Conservation (phyloP, 2,888 invertebrate species). For the Nephrotoma appendiculata region DNA sequence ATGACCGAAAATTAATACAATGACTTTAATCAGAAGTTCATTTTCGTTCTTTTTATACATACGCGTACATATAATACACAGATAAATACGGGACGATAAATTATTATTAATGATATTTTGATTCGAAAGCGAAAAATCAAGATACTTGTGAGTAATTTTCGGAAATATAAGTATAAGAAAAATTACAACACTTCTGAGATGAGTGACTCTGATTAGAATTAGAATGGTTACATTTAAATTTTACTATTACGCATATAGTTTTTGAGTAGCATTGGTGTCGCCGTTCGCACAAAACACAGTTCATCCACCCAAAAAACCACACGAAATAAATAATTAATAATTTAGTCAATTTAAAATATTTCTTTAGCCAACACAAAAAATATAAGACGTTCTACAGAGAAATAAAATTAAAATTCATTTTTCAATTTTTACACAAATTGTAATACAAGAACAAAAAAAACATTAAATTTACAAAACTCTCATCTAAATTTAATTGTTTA, state of each 20-base stretch:
- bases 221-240: neutral
- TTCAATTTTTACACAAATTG: neutral
- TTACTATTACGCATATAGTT: neutral
- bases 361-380: neutral
- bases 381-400: neutral
- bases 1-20: neutral
- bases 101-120: neutral
- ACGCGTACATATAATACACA: neutral
- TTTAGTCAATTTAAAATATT: neutral
- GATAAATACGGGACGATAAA: neutral
- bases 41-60: neutral
- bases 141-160: neutral
- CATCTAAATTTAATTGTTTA: neutral
- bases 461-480: neutral
- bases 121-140: neutral
- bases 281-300: neutral
- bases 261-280: neutral
- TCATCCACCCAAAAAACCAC: neutral
- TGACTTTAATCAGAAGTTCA: neutral
- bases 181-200: neutral
- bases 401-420: neutral
- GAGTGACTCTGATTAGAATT: neutral
- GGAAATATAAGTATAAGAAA: neutral
- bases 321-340: neutral
- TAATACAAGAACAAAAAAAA: neutral